phyloP scores from a whole-genome alignment of 23 tunicate species.

The Diplosoma virens region DNA sequence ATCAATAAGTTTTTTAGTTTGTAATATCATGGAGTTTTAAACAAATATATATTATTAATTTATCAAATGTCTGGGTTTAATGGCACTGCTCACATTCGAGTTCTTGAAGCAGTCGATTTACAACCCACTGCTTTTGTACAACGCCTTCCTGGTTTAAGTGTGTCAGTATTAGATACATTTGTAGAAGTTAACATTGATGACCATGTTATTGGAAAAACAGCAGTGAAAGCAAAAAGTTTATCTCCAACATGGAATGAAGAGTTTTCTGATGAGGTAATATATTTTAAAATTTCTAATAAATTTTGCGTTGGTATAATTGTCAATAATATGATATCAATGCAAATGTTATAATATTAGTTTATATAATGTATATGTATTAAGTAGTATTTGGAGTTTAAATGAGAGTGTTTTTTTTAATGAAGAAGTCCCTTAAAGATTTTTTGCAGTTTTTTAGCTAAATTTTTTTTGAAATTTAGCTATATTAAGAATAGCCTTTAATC shows the following conservation, averaged over 20 bases:
- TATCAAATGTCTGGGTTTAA: constrained; percentile 50
- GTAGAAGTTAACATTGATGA: constrained; percentile 81
- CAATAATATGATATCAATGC: too few species aligned
- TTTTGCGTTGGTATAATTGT: too few species aligned
- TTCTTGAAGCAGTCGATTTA: constrained; percentile 59
- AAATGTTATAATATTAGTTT: too few species aligned
- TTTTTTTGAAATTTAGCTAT: too few species aligned
- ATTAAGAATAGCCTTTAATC: too few species aligned
- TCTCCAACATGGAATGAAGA: constrained; percentile 88
- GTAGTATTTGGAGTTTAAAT: too few species aligned
- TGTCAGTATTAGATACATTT: constrained; percentile 74
- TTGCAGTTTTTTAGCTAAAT: too few species aligned
- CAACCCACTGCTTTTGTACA: constrained; percentile 90
- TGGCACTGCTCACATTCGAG: constrained; percentile 49
- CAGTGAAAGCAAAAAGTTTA: constrained; percentile 72
- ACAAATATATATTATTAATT: too few species aligned
- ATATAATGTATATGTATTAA: too few species aligned
- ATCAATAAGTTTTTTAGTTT: too few species aligned
- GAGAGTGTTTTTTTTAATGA: too few species aligned
- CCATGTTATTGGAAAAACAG: constrained; percentile 76
- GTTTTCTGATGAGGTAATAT: constrained; percentile 62
- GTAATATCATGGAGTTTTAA: neutral
- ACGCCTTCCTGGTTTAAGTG: constrained; percentile 62
- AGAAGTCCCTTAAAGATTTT: too few species aligned
- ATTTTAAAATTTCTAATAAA: neutral